A percentile compares a stretch with the other conserved stretches of the same genome.
phyloP scores from a whole-genome alignment of 2,113 vertebrate genomes.

The Chaenogobius annularis region DNA sequence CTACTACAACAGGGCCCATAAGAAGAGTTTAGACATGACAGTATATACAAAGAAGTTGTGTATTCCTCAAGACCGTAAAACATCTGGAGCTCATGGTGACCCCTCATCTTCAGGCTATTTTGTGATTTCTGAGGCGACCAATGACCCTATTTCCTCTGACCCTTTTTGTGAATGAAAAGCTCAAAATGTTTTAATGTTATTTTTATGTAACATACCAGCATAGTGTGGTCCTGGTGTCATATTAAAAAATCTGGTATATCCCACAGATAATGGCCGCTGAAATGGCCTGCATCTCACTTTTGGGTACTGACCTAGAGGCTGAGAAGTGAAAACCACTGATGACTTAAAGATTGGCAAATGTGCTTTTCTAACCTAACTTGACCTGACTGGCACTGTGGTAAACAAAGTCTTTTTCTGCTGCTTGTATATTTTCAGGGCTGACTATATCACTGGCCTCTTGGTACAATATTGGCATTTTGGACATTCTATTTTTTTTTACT shows the following conservation, averaged over 20 bases:
- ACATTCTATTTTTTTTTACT: neutral
- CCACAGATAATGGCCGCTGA: no score
- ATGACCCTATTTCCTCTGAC: slow-evolving; percentile 59
- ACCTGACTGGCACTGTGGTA: no score
- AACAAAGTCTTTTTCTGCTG: no score
- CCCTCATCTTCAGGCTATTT: slow-evolving; percentile 54
- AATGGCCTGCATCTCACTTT: no score
- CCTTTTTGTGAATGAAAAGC: slow-evolving; percentile 40
- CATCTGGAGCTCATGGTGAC: slow-evolving; percentile 69
- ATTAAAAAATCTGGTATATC: no score
- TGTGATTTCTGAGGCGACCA: slow-evolving; percentile 62
- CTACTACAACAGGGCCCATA: slow-evolving; percentile 41
- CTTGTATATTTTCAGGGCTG: no score
- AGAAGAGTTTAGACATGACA: slow-evolving; percentile 32
- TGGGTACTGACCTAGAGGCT: neutral
- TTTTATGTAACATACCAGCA: no score
- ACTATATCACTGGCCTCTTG: no score
- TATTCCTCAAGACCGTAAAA: slow-evolving; percentile 25
- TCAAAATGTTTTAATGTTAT: slow-evolving; percentile 67
- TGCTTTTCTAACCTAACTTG: neutral
- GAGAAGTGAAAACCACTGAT: neutral
- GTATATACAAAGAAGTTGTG: slow-evolving; percentile 36
- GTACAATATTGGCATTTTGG: no score
- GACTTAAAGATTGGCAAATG: no score
- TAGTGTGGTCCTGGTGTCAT: no score